phyloP scores from a whole-genome alignment of 1,140 invertebrate species.

The Arion vulgaris region DNA sequence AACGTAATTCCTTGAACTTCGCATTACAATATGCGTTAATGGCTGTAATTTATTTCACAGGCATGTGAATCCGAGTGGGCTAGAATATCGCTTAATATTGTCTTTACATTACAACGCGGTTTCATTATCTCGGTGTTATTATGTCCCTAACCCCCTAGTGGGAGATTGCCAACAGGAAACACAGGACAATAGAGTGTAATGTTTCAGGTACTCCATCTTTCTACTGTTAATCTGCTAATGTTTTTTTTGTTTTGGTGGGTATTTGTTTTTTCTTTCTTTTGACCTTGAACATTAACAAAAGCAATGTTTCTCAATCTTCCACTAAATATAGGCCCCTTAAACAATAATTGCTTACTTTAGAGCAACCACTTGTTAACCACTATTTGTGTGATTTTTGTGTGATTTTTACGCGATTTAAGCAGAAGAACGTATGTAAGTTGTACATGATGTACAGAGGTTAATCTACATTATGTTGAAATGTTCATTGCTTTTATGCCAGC shows the following conservation, averaged over 20 bases:
- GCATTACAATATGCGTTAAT: not conserved
- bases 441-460: too few relatives aligned
- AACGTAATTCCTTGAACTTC: not conserved
- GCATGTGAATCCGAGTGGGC: not conserved
- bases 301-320: not conserved
- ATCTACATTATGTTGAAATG: too few relatives aligned
- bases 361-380: too few relatives aligned
- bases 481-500: too few relatives aligned
- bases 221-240: not conserved
- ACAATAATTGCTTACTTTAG: too few relatives aligned
- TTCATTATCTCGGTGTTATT: not conserved
- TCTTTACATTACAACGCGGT: not conserved
- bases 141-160: not conserved
- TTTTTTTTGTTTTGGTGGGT: too few relatives aligned
- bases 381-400: too few relatives aligned
- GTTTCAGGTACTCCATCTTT: not conserved
- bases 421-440: too few relatives aligned
- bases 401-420: too few relatives aligned
- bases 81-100: not conserved
- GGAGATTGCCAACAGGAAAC: not conserved
- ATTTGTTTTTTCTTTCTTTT: not conserved
- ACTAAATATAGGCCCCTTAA: too few relatives aligned
- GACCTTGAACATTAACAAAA: not conserved
- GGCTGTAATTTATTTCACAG: constrained; percentile 1
- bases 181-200: not conserved